Conservation (phyloP, 2,113 vertebrate genomes). For the Willisornis vidua region DNA sequence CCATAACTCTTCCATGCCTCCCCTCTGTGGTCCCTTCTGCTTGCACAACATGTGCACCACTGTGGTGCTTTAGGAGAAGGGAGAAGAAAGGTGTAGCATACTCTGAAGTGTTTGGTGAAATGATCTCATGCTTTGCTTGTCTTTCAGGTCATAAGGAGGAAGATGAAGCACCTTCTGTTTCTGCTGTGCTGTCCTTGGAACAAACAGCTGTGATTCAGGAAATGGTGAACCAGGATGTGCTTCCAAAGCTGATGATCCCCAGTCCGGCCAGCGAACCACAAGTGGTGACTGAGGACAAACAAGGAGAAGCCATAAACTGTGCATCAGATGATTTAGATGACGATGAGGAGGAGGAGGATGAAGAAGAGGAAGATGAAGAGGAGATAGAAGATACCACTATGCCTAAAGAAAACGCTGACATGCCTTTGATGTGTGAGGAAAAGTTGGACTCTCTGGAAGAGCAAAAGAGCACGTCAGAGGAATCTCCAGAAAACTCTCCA, state of each 20-base stretch:
- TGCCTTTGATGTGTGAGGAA: constrained; percentile 72
- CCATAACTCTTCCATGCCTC: neutral
- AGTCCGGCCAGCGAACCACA: constrained; percentile 52
- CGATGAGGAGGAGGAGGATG: constrained; percentile 71
- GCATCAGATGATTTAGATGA: constrained; percentile 68
- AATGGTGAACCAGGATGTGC: constrained; percentile 63
- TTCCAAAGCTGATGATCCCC: constrained; percentile 59
- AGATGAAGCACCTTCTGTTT: constrained; percentile 68
- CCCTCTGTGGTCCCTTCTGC: neutral
- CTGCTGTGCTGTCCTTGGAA: constrained; percentile 70
- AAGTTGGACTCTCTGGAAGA: constrained; percentile 77
- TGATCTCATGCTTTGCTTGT: neutral
- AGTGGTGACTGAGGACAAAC: constrained; percentile 66
- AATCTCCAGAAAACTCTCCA: constrained; percentile 70
- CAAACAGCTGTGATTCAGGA: constrained; percentile 76
- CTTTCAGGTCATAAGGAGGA: constrained; percentile 79
- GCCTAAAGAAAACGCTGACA: constrained; percentile 57
- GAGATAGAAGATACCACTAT: constrained; percentile 60
- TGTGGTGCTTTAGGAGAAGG: neutral
- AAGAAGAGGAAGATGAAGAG: constrained; percentile 69
- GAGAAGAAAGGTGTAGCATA: neutral
- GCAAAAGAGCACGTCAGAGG: constrained; percentile 63
- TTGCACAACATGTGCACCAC: fast-evolving
- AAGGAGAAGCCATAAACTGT: constrained; percentile 52
- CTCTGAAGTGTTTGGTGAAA: neutral